phyloP scores from a whole-genome alignment of 2,888 invertebrate species.

The Drosophila lacicola region DNA sequence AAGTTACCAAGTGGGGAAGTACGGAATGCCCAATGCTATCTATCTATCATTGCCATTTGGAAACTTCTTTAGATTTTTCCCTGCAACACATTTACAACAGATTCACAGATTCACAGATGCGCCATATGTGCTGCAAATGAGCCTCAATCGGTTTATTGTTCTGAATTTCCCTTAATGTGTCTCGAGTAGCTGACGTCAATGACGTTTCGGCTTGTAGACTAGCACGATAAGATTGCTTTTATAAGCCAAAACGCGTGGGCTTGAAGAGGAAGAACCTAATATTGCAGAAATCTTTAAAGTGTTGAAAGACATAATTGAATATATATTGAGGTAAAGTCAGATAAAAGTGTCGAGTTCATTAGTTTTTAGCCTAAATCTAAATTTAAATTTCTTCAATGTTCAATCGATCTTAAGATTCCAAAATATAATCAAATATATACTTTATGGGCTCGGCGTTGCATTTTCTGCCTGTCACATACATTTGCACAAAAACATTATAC shows the following conservation, averaged over 20 bases:
- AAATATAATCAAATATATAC: not conserved
- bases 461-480: too few relatives aligned
- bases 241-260: not conserved
- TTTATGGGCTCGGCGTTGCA: too few relatives aligned
- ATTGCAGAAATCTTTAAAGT: too few relatives aligned
- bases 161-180: conserved; percentile 47
- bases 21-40: conserved; percentile 6
- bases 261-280: not conserved
- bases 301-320: too few relatives aligned
- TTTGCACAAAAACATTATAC: too few relatives aligned
- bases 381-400: too few relatives aligned
- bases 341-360: too few relatives aligned
- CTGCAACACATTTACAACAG: conserved; percentile 19
- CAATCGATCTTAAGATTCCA: not conserved
- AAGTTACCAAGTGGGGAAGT: conserved; percentile 28
- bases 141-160: conserved; percentile 24
- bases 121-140: conserved; percentile 23
- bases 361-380: not conserved
- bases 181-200: conserved; percentile 27
- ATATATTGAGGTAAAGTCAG: too few relatives aligned
- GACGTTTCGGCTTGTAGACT: not conserved
- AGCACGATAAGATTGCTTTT: conserved; percentile 11
- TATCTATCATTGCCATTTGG: conserved; percentile 2
- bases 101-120: conserved; percentile 11
- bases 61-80: conserved; percentile 9